Evolutionary conservation across 2,888 invertebrate species (phyloP).

Genomic region (Leucania comma): DNA sequence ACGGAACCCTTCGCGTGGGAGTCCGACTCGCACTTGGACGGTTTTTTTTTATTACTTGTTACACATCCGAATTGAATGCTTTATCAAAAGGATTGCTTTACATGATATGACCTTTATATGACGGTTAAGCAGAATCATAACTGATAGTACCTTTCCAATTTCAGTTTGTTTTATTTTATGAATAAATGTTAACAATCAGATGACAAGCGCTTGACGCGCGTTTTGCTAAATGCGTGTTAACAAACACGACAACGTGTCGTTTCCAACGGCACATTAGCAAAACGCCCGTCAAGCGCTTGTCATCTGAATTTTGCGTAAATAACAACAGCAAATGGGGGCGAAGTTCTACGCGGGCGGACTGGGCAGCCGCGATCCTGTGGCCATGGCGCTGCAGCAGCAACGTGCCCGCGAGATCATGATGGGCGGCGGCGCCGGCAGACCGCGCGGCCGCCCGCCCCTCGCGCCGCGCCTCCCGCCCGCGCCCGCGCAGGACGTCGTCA

Average conservation of each 20-base stretch:
- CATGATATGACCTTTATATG: too few relatives aligned
- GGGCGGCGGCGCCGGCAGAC: constrained; percentile 67
- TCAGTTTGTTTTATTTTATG: constrained; percentile 3
- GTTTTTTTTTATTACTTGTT: too few relatives aligned
- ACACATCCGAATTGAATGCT: too few relatives aligned
- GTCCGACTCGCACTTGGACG: too few relatives aligned
- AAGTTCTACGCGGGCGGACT: constrained; percentile 89
- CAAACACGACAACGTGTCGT: background rate
- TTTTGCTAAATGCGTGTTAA: constrained; percentile 53
- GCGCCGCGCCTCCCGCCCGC: constrained; percentile 68
- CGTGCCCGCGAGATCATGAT: constrained; percentile 86
- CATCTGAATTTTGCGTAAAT: constrained; percentile 44
- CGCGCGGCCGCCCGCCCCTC: constrained; percentile 76
- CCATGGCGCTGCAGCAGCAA: constrained; percentile 88
- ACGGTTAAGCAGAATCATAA: background rate
- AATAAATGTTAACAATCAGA: constrained; percentile 41
- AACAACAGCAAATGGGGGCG: constrained; percentile 80
- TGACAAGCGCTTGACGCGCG: constrained; percentile 59
- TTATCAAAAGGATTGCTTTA: too few relatives aligned
- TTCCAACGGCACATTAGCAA: constrained; percentile 36
- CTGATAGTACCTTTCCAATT: background rate
- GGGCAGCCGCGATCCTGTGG: constrained; percentile 89
- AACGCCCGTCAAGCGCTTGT: constrained; percentile 56
- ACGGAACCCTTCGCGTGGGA: too few relatives aligned
- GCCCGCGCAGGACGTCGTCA: constrained; percentile 74